These are phyloP conservation scores for Eurystomus gularis DNA, from an alignment of 2,113 vertebrate genomes.

Conservation along the genomic window DNA sequence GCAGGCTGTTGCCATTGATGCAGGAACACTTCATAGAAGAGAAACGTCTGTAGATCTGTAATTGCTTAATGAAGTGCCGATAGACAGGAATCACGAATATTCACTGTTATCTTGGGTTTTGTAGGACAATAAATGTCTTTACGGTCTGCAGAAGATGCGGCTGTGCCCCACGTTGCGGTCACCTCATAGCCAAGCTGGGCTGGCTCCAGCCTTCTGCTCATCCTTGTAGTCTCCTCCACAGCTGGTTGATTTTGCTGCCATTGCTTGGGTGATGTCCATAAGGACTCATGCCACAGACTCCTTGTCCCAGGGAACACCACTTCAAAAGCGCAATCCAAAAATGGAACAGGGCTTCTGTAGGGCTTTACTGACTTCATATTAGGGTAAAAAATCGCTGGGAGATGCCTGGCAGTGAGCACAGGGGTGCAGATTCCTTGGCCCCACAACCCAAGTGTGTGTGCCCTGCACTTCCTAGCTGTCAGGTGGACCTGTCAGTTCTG, in stretches of 20 bases:
- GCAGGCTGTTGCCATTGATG: slow-evolving; percentile 23
- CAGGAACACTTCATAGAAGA: neutral
- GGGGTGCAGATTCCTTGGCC: neutral
- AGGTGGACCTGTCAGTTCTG: rapidly evolving
- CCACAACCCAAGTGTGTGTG: rapidly evolving
- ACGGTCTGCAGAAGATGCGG: neutral
- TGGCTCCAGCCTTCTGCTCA: neutral
- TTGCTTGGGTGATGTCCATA: neutral
- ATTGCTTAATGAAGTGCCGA: slow-evolving; percentile 38
- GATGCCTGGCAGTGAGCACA: neutral
- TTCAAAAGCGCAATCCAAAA: neutral
- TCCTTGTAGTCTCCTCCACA: neutral
- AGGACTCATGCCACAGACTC: neutral
- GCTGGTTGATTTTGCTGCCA: neutral
- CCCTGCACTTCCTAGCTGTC: neutral
- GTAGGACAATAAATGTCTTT: neutral
- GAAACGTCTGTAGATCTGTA: slow-evolving; percentile 6
- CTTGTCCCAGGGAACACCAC: neutral
- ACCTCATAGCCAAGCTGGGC: neutral
- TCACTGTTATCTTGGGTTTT: neutral
- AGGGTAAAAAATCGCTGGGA: neutral
- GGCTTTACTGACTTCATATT: neutral
- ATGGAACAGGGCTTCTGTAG: neutral
- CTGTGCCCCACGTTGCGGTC: neutral
- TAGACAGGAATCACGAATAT: neutral